Conservation (phyloP, 2,113 vertebrate species). For the Mohoua ochrocephala region DNA sequence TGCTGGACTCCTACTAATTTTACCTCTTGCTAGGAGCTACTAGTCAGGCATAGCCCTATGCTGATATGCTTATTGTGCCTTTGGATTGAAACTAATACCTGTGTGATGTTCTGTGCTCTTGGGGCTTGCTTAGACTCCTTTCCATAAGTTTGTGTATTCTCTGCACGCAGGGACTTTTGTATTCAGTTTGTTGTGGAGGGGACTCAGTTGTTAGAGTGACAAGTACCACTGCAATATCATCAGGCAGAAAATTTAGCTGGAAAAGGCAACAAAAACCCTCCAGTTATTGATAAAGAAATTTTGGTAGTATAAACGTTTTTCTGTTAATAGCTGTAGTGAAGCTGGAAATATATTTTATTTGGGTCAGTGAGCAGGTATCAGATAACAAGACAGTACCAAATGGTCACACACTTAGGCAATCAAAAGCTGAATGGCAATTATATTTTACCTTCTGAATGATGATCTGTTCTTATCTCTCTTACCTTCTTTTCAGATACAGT, state of each 20-base stretch:
- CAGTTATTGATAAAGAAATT: neutral
- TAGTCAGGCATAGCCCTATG: neutral
- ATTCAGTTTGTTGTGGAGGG: neutral
- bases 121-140: neutral
- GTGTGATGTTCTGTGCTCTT: neutral
- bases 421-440: neutral
- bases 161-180: neutral
- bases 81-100: neutral
- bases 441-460: neutral
- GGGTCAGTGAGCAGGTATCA: neutral
- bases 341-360: neutral
- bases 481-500: neutral
- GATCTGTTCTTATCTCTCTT: neutral
- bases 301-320: neutral
- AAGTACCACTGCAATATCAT: neutral
- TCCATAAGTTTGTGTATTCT: neutral
- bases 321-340: neutral
- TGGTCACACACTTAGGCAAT: neutral
- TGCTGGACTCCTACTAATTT: neutral
- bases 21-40: neutral
- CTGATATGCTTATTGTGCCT: neutral
- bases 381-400: neutral
- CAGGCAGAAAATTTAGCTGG: neutral
- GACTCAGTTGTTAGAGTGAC: neutral
- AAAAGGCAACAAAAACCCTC: neutral